Evolutionary conservation across 2,113 vertebrate genomes (phyloP).

Genomic region (Jaculus jaculus): DNA sequence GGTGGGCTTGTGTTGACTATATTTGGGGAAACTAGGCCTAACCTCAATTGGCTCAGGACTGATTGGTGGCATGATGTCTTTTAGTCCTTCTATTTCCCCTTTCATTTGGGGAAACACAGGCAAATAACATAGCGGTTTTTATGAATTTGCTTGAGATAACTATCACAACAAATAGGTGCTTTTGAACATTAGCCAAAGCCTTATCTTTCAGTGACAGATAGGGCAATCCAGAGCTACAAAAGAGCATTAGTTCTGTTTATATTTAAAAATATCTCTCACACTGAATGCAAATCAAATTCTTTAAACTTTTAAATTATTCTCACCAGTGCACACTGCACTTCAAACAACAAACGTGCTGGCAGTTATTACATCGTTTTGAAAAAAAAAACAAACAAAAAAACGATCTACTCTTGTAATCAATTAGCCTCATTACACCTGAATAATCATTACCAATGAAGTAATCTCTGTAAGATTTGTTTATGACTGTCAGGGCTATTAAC

Average conservation of each 20-base stretch:
- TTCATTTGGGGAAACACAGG: not conserved
- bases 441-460: slow-evolving; percentile 68
- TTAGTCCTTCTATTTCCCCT: not conserved
- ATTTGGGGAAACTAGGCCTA: not conserved
- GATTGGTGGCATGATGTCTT: slow-evolving; percentile 28
- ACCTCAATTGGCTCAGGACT: slow-evolving; percentile 6
- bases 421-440: slow-evolving; percentile 68
- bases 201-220: slow-evolving; percentile 41
- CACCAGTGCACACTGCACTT: slow-evolving; percentile 27
- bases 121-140: slow-evolving; percentile 13
- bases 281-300: slow-evolving; percentile 63
- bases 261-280: slow-evolving; percentile 61
- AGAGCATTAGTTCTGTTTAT: slow-evolving; percentile 37
- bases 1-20: not conserved
- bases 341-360: slow-evolving; percentile 48
- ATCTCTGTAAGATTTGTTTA: slow-evolving; percentile 68
- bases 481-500: slow-evolving; percentile 40
- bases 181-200: slow-evolving; percentile 49
- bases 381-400: too few species aligned
- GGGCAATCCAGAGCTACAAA: not conserved
- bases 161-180: slow-evolving; percentile 22
- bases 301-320: slow-evolving; percentile 62
- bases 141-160: slow-evolving; percentile 46
- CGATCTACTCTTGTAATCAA: slow-evolving; percentile 62
- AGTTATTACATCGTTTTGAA: slow-evolving; percentile 66